Conservation (phyloP, 2,113 vertebrate genomes). For the Egretta garzetta region DNA sequence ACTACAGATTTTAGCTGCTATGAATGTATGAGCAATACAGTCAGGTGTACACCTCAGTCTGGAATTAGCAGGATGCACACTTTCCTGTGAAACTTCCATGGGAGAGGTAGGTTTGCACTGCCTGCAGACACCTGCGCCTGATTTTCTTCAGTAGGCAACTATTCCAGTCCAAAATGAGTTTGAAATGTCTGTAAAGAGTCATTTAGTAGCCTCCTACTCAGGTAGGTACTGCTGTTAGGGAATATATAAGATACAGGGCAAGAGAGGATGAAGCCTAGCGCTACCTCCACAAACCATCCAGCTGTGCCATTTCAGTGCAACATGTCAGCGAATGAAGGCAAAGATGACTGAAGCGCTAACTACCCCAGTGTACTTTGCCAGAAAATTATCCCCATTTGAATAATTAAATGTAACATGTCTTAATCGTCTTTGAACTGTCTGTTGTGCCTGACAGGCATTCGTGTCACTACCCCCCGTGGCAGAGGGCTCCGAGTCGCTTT, state of each 20-base stretch:
- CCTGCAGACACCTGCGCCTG: background rate
- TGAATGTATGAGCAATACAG: background rate
- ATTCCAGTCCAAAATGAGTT: background rate
- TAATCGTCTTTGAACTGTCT: background rate
- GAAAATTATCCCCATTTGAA: background rate
- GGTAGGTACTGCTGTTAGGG: background rate
- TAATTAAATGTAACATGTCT: background rate
- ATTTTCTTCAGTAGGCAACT: background rate
- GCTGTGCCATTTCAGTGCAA: background rate
- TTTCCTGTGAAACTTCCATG: background rate
- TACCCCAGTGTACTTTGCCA: background rate
- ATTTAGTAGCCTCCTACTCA: background rate
- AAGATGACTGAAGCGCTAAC: background rate
- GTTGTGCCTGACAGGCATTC: background rate
- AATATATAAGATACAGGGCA: too few relatives aligned
- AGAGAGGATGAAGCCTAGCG: accelerated
- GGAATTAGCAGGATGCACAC: background rate
- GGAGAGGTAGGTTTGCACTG: background rate
- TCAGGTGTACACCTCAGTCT: background rate
- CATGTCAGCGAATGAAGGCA: background rate
- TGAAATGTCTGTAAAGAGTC: background rate
- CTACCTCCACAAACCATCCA: background rate
- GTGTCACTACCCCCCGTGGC: background rate
- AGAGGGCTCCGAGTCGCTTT: background rate
- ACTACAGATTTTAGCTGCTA: background rate